Conservation (phyloP, 2,113 vertebrate species). For the Chaetodon trifascialis region DNA sequence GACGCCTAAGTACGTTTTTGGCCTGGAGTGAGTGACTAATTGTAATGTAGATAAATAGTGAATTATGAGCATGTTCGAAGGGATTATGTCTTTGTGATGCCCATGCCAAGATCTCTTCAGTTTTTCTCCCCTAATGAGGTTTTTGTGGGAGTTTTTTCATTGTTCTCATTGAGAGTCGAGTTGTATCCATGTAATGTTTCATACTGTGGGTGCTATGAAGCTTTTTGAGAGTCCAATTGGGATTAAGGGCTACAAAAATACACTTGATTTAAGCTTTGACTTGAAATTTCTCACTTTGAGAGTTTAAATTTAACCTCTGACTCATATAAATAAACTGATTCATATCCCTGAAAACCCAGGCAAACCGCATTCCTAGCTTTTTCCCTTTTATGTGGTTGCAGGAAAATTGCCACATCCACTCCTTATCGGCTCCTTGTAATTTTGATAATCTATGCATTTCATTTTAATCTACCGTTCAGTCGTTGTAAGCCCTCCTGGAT, state of each 20-base stretch:
- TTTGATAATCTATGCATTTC: conserved; percentile 38
- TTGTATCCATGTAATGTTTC: conserved; percentile 17
- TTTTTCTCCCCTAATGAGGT: conserved; percentile 23
- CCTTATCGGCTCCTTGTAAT: conserved; percentile 32
- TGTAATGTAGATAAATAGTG: conserved; percentile 38
- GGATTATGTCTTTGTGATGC: conserved; percentile 22
- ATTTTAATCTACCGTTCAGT: conserved; percentile 11
- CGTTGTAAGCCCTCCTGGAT: conserved; percentile 5
- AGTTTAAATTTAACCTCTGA: conserved; percentile 33
- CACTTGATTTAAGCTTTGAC: conserved; percentile 9
- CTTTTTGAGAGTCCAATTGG: not conserved
- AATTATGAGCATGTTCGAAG: conserved; percentile 36
- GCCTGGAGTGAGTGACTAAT: conserved; percentile 44
- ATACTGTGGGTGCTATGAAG: conserved; percentile 10
- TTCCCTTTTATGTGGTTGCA: conserved; percentile 34
- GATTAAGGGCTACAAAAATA: conserved; percentile 16
- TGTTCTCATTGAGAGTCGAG: conserved; percentile 3
- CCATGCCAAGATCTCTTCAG: conserved; percentile 4
- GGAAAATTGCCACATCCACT: conserved; percentile 23
- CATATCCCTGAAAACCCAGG: conserved; percentile 12
- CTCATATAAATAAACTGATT: conserved; percentile 25
- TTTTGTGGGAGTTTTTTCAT: conserved; percentile 20
- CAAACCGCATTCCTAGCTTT: conserved; percentile 8
- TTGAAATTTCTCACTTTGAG: conserved; percentile 38
- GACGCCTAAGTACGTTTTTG: conserved; percentile 41